Conservation (phyloP, 2,113 vertebrate genomes). For the Tragelaphus scriptus region DNA sequence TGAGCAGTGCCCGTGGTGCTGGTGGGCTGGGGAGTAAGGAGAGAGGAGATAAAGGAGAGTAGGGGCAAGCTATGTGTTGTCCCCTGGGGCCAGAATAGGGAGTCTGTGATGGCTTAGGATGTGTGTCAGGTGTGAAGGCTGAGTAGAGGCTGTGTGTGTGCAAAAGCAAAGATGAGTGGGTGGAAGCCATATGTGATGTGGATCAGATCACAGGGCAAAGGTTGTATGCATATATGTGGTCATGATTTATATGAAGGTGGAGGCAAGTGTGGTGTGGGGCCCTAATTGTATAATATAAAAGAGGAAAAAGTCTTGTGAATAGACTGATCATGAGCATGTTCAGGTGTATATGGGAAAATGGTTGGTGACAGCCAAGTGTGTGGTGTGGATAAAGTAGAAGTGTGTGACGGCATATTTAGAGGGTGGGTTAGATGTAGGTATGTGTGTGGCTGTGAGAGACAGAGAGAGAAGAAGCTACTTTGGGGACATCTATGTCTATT, state of each 20-base stretch:
- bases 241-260: not conserved
- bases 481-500: not conserved
- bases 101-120: not conserved
- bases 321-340: not conserved
- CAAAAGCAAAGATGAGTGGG: not conserved
- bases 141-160: not conserved
- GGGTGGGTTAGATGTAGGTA: not conserved
- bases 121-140: not conserved
- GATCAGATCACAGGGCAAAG: not conserved
- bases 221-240: not conserved
- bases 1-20: not conserved
- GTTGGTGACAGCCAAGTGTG: not conserved
- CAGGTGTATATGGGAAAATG: not conserved
- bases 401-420: not conserved
- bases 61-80: not conserved
- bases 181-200: not conserved
- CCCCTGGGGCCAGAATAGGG: not conserved
- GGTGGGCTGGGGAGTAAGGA: not conserved
- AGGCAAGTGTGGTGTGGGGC: not conserved
- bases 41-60: too few species aligned
- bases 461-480: not conserved
- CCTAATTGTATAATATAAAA: not conserved
- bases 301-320: not conserved
- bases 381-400: not conserved
- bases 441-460: not conserved